phyloP scores from a whole-genome alignment of 2,888 invertebrate species.

The Drosophila limbata region DNA sequence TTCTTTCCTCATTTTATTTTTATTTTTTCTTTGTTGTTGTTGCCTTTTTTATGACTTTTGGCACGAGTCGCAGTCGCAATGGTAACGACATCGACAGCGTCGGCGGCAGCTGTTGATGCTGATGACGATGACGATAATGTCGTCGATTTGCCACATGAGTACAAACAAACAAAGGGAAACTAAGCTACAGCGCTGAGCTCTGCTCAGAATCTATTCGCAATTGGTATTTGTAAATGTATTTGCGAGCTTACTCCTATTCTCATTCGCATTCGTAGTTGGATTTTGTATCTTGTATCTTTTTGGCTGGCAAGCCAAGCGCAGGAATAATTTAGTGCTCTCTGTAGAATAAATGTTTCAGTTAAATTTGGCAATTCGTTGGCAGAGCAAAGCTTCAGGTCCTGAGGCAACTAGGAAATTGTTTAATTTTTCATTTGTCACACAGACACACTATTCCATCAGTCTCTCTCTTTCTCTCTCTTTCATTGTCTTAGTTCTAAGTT shows the following conservation, averaged over 20 bases:
- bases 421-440: conserved; percentile 75
- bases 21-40: background rate
- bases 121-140: conserved; percentile 63
- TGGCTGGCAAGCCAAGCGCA: conserved; percentile 36
- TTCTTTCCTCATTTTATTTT: conserved; percentile 1
- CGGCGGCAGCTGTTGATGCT: conserved; percentile 37
- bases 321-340: conserved; percentile 78
- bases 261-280: conserved; percentile 26
- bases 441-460: conserved; percentile 8
- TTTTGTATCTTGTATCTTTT: conserved; percentile 34
- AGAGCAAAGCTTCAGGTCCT: conserved; percentile 22
- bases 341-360: conserved; percentile 76
- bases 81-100: background rate
- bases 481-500: conserved; percentile 23
- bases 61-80: conserved; percentile 45
- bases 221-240: conserved; percentile 21
- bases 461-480: conserved; percentile 13
- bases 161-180: conserved; percentile 32
- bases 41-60: conserved; percentile 61
- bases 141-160: conserved; percentile 71
- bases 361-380: conserved; percentile 77
- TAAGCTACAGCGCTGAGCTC: conserved; percentile 26
- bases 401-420: conserved; percentile 71
- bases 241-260: conserved; percentile 15
- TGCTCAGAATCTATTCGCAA: conserved; percentile 36